These are phyloP conservation scores for Columba janthina DNA, from an alignment of 2,113 vertebrate species.

Conservation along the genomic window DNA sequence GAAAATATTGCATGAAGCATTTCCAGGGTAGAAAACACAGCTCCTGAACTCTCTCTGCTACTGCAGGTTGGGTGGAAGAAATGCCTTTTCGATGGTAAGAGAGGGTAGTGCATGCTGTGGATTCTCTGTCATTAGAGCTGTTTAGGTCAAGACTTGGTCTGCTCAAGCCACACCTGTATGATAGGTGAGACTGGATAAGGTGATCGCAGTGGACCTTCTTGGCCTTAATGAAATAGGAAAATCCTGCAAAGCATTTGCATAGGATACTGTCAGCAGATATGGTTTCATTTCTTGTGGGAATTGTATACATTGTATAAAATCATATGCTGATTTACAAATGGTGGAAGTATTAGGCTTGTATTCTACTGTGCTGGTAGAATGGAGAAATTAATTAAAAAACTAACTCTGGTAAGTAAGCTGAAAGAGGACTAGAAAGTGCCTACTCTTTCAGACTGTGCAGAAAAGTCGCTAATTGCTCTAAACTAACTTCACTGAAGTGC, in stretches of 20 bases:
- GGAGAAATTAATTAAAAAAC: constrained; percentile 47
- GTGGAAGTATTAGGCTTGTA: neutral
- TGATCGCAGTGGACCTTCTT: neutral
- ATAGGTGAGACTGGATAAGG: neutral
- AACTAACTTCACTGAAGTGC: constrained; percentile 37
- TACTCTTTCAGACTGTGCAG: neutral
- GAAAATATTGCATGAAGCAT: neutral
- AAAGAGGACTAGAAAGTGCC: constrained; percentile 20
- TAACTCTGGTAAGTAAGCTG: constrained; percentile 29
- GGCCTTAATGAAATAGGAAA: neutral
- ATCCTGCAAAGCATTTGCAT: neutral
- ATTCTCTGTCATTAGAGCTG: neutral
- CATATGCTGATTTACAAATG: neutral
- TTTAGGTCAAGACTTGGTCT: neutral
- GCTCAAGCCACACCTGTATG: neutral
- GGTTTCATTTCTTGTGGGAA: neutral
- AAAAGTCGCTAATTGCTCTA: constrained; percentile 22
- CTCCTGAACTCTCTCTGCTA: neutral
- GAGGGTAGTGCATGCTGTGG: neutral
- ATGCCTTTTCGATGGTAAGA: neutral
- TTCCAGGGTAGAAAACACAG: neutral
- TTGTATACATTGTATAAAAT: constrained; percentile 1
- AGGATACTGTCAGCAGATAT: neutral
- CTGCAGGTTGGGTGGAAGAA: neutral
- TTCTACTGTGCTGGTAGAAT: constrained; percentile 44